Evolutionary conservation across 2,888 invertebrate genomes (phyloP), one percentile per base, ranked within the genome.

Genomic region (Melieria crassipennis): DNA sequence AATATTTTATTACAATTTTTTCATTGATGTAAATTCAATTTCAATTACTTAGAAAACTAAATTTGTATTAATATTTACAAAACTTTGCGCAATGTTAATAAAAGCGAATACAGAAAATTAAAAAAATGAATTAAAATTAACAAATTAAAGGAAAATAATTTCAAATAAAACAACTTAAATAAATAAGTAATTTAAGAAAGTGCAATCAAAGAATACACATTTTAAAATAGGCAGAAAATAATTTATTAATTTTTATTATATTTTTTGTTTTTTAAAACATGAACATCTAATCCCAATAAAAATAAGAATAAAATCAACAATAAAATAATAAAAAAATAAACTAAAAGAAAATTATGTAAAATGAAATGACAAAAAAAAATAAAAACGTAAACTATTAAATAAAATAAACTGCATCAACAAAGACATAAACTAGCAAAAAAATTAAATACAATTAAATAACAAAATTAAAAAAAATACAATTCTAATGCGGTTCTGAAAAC

Each of bases 291-390:
- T 52, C 50, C 47, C 11, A 50, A 7, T n/a, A 4, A 4, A 45
- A 58, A n/a, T 45, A 47, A 7, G 9, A 65, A 63, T 43, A 30
- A 55, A 46, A 52, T 56, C 47, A 66, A 63, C 56, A 67, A 50
- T 62, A 60, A 60, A 57, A 61, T 47, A 65, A 56, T n/a, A 52
- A n/a, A 43, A 56, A 5, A 11, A 52, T 52, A 55, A 65, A 60
- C 11, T 50, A 45, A 13, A 16, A 48, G 4, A 50, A 11, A 50
- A 43, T 52, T 7, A 62, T 30, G 2, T 30, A 30, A 30, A 30
- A 30, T 30, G 30, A 30, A 30, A 1, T 30, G 30, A 30, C 30
- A 30, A 30, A 3, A 3, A 16, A 30, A 30, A 30, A 16, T 16
- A 16, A 16, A 16, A 16, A 16, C 1, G 16, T 16, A 16, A 16